Conservation (phyloP, 2,797 vertebrate species). For the Sitta carolinensis region DNA sequence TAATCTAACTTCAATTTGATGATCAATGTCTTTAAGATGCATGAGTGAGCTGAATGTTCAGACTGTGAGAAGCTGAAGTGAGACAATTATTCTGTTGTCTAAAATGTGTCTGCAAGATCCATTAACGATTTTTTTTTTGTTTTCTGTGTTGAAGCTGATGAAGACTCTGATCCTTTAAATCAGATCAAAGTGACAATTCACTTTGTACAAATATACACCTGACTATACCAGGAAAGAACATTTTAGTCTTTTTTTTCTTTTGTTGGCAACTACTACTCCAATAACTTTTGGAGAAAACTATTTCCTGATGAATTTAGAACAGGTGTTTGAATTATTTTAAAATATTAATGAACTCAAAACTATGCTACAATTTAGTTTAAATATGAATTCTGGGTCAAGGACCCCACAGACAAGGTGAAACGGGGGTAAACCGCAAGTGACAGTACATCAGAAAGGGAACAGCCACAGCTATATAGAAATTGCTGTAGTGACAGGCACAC, state of each 20-base stretch:
- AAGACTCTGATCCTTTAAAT: not conserved
- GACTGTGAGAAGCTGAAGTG: not conserved
- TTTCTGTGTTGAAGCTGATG: not conserved
- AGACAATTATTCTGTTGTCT: not conserved
- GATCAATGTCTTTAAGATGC: not conserved
- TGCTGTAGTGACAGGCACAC: not conserved
- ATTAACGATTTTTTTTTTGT: not conserved
- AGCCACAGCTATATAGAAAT: not conserved
- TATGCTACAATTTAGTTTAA: not conserved
- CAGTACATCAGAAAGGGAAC: not conserved
- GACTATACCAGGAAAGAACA: not conserved
- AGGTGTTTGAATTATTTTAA: not conserved
- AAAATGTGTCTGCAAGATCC: fast-evolving
- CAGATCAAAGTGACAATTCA: not conserved
- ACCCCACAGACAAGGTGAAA: not conserved
- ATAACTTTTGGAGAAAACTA: not conserved
- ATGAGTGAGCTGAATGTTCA: not conserved
- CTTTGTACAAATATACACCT: not conserved
- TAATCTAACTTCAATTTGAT: not conserved
- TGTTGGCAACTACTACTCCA: not conserved
- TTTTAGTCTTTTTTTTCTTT: not conserved
- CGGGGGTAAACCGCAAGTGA: not conserved
- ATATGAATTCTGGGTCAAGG: not conserved
- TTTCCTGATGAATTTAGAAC: not conserved
- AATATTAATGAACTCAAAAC: not conserved